Evolutionary conservation across 2,888 invertebrate species (phyloP).

Genomic region (Agrotis exclamationis): DNA sequence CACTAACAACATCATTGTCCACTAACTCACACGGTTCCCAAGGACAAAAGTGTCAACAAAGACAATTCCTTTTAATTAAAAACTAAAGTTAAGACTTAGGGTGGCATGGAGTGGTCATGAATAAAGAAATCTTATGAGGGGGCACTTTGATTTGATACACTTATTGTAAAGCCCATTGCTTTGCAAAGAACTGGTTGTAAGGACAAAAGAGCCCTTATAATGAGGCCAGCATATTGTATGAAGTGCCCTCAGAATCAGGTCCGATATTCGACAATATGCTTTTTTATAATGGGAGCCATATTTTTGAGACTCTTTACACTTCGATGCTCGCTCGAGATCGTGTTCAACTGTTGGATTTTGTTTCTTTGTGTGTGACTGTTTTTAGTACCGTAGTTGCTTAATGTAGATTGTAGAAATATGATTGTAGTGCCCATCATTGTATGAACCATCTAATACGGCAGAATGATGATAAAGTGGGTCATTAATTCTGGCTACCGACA

Average conservation of each 20-base stretch:
- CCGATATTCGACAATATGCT: constrained; percentile 85
- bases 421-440: background rate
- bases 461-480: no score
- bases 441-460: no score
- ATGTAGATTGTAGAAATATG: background rate
- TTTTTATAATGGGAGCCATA: constrained; percentile 81
- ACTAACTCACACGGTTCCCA: constrained; percentile 31
- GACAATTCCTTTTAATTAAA: constrained; percentile 83
- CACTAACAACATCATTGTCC: constrained; percentile 18
- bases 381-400: constrained; percentile 29
- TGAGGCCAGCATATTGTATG: constrained; percentile 89
- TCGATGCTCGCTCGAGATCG: constrained; percentile 64
- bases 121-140: constrained; percentile 84
- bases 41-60: constrained; percentile 59
- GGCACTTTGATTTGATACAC: constrained; percentile 89
- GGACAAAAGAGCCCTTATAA: constrained; percentile 90
- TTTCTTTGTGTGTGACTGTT: constrained; percentile 51
- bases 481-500: no score
- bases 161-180: constrained; percentile 79
- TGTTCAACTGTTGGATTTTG: constrained; percentile 64
- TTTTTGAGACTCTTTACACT: constrained; percentile 70
- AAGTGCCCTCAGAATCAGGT: constrained; percentile 86
- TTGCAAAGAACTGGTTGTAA: constrained; percentile 89
- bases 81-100: constrained; percentile 83
- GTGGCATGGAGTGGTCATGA: constrained; percentile 83